Percentiles rank a stretch among this genome's conserved stretches.
Conservation (phyloP, 2,888 invertebrate species). For the Platerodrilus igneus region DNA sequence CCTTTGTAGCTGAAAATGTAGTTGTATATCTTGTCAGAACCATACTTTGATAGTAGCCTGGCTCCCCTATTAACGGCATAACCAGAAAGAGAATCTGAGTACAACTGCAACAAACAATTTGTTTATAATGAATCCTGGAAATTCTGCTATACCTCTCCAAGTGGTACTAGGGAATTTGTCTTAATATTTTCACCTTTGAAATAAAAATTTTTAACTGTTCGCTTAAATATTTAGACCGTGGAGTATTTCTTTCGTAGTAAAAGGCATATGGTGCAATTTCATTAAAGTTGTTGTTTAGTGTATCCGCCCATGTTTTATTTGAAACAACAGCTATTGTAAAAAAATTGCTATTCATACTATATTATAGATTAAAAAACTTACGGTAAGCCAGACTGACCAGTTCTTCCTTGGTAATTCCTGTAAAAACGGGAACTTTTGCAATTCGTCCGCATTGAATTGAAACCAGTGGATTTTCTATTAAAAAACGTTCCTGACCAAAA, state of each 20-base stretch:
- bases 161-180: constrained; percentile 2
- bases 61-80: no score
- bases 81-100: no score
- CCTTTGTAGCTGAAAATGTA: no score
- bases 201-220: constrained; percentile 4
- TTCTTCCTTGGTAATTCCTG: constrained; percentile 62
- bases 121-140: no score
- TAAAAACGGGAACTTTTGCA: constrained; percentile 59
- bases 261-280: constrained; percentile 7
- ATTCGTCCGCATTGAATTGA: constrained; percentile 54
- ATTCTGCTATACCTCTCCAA: no score
- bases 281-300: neutral
- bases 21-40: no score
- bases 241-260: constrained; percentile 1
- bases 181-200: constrained; percentile 1
- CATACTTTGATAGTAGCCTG: no score
- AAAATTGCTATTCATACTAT: neutral
- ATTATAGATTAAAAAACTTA: constrained; percentile 40
- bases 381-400: constrained; percentile 58
- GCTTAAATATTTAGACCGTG: neutral
- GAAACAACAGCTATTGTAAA: constrained; percentile 48
- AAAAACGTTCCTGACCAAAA: constrained; percentile 60
- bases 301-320: neutral
- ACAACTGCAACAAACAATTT: no score
- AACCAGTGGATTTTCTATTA: constrained; percentile 55